These are phyloP conservation scores for Morbakka virulenta DNA, from an alignment of 30 jellyfish, hydroid and myxozoan genomes.

Conservation along the genomic window DNA sequence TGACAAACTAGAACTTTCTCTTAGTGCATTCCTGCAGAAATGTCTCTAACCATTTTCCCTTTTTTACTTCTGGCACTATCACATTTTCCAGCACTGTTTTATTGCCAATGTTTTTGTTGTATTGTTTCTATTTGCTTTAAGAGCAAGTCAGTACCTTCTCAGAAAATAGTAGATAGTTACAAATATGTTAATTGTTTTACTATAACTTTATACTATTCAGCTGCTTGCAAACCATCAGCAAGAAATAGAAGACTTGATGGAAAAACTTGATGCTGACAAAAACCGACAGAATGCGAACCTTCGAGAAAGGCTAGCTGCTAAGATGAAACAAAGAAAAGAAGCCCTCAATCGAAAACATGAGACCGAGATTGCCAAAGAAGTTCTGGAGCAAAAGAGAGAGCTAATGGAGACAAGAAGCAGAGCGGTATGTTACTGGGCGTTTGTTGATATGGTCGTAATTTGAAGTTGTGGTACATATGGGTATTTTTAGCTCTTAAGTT, in stretches of 20 bases:
- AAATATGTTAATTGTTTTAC: not conserved
- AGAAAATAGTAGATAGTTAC: not conserved
- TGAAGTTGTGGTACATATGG: no score
- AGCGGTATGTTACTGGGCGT: constrained; percentile 66
- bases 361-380: constrained; percentile 79
- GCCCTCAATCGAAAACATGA: constrained; percentile 82
- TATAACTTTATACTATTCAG: constrained; percentile 21
- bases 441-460: no score
- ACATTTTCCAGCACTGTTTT: no score
- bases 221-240: constrained; percentile 78
- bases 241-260: constrained; percentile 76
- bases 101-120: no score
- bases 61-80: no score
- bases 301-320: constrained; percentile 67
- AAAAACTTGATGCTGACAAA: constrained; percentile 65
- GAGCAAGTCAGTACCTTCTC: not conserved
- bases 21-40: no score
- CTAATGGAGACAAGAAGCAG: constrained; percentile 70
- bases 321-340: constrained; percentile 63
- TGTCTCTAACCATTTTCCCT: no score
- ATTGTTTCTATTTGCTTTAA: not conserved
- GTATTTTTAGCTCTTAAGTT: no score
- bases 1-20: no score
- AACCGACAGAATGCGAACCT: constrained; percentile 52
- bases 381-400: constrained; percentile 90